Evolutionary conservation across 2,113 vertebrate genomes (phyloP), one percentile per base, ranked within the genome.

Genomic region (Noctilio leporinus): DNA sequence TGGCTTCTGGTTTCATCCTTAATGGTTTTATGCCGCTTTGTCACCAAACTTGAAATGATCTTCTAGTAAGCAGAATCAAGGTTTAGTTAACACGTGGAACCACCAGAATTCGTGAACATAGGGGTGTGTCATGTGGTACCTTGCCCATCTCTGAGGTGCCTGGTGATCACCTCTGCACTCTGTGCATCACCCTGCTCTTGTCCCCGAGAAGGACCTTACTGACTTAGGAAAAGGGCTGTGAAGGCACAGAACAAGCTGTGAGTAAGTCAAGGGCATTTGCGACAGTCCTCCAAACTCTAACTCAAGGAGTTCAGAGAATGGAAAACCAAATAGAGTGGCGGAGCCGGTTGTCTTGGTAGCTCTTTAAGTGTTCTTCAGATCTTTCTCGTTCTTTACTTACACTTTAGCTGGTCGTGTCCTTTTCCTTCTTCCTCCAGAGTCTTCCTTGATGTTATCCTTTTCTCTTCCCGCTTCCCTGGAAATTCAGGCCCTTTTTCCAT

Each of bases 1-100:
- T 67, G 38, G 30, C 55, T 95, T 89, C 91, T 59, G 72, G 10
- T 92, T 92, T 92, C 76, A 57, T 89, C 51, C 62, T 72, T 59
- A 64, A 62, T 76, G 12, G 11, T 35, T 89, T 91, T 95, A 40
- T 86, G 62, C 45, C 75, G 5, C n/a, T 77, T 83, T 59, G 55
- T 78, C 62, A 91, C 53, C 51, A 80, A 40, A 26, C 35, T 57
- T 64, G 75, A 93, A 84, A 76, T 62, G 7, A 26, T 53, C 38
- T 87, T 91, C 45, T 67, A 35, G 75, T 5, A 19, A 43, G 38
- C 38, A 85, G 70, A 83, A 64, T 15, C 24, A 40, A 35, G 12
- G 51, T 78, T 86, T 30, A 26, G 80, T 78, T 93, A 75, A 59
- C 6, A 43, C 67, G 7, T 55, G 24, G 26, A 72, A 22, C 16